These are phyloP conservation scores for Clavelina lepadiformis DNA, from an alignment of 23 tunicate species.

Conservation along the genomic window DNA sequence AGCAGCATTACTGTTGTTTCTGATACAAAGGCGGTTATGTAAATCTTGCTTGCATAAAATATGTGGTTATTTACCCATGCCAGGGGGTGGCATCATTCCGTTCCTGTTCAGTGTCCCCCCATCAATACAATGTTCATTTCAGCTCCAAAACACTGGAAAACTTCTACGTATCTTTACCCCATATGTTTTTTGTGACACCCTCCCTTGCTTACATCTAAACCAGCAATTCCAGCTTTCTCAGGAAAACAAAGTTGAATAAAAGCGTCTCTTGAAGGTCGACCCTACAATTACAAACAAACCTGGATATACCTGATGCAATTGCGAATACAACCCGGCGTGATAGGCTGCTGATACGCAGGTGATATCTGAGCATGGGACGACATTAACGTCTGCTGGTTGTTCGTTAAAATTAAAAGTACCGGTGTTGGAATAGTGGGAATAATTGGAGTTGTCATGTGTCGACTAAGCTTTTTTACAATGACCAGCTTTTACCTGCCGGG, in stretches of 20 bases:
- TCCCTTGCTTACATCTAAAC: constrained; percentile 94
- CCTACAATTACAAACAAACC: no score
- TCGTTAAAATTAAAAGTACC: constrained; percentile 36
- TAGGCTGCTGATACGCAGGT: constrained; percentile 11
- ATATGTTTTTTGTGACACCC: constrained; percentile 99
- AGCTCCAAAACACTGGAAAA: constrained; percentile 97
- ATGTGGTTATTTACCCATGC: no score
- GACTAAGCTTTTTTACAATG: no score
- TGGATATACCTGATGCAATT: constrained; percentile 82
- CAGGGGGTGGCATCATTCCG: constrained; percentile 97
- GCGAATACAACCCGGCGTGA: constrained; percentile 63
- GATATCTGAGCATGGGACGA: no score
- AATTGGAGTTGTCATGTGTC: constrained; percentile 67
- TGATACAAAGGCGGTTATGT: no score
- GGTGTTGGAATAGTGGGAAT: constrained; percentile 54
- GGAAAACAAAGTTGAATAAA: constrained; percentile 80
- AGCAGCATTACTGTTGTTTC: no score
- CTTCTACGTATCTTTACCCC: constrained; percentile 99
- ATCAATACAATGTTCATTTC: constrained; percentile 98
- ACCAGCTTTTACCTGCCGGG: no score
- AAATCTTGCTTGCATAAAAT: no score
- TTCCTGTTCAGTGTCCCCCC: constrained; percentile 98
- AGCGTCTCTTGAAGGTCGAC: constrained; percentile 99
- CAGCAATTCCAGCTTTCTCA: constrained; percentile 68
- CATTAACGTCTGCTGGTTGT: no score